Base-by-base conservation (phyloP, 2,797 vertebrate genomes). In the Amblyraja radiata region DNA sequence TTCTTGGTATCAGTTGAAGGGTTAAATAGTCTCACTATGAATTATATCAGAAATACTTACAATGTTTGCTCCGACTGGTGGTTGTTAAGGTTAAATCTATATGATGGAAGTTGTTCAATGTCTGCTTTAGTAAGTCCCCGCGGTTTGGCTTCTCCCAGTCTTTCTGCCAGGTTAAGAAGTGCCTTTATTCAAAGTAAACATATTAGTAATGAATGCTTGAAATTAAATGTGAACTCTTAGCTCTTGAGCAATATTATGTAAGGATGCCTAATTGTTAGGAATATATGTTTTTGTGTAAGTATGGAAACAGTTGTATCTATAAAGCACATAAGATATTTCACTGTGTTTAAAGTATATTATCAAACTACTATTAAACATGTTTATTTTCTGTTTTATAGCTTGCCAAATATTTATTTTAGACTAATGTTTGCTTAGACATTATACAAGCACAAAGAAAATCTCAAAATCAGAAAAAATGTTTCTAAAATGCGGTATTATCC, bases 41-140 rank as follows among this genome's bases (percentile, higher is more conserved):
- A 54, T 36, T 76, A 28, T 28, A 92, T 46, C 39, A 25, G 36
- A 32, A 16, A 58, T 83, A 97, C 98, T 98, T 95, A 99, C 99
- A 99, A 95, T 32, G 98, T 99, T 96, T 99, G 99, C 93, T 99
- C 99, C 94, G 99, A 99, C 93, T 99, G 99, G 95, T 98, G 99
- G 96, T 98, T 99, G 96, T 98, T 99, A 95, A 98, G 97, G 95
- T 99, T 99, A 96, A 99, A 99, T 93, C 98, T 97, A 92, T 99
- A 99, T 6, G 98, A 99, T 71, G 98, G 98, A 95, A 99, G 98
- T 94, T 99, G 99, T 94, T 99, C 99, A 93, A 99, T 99, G 93
- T 99, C 98, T 0, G 98, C 98, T 96, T 99, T 99, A 91, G 98
- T 98, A 84, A 99, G 94, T 93, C 99, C 98, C 58, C 99, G 97